Base-by-base conservation (phyloP, 1,140 invertebrate species). In the Hylaeus volcanicus region DNA sequence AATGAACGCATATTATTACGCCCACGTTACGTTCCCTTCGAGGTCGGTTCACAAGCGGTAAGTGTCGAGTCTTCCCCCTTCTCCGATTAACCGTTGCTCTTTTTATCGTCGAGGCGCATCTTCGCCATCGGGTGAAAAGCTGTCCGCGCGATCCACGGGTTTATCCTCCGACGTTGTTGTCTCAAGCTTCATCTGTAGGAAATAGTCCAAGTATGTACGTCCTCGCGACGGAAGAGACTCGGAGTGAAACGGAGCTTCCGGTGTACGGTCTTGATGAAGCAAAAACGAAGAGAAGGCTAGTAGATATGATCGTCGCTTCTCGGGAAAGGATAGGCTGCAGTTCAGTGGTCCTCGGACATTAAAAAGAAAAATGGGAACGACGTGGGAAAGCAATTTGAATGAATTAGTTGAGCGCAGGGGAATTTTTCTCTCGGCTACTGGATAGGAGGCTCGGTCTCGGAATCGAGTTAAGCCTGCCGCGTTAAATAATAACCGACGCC, bases 1-100 rank as follows among this genome's bases (percentile, higher is more conserved):
- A 60, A 68, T 53, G 39, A 53, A 45, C 51, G 61, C 73, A 12
- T 51, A 70, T 84, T 68, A 81, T 84, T 84, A 75, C 64, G 69
- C 72, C 82, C n/a, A 80, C 72, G 64, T 12, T n/a, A 1, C 26
- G 5, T 41, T 12, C 37, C 1, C 41, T 26, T 14, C 39, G 70
- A 60, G 39, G 39, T 41, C 15, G 39, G 55, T 37, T 39, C 45
- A 9, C 48, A 60, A 12, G 56, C 70, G 41, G 56, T 2, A 26
- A 58, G 14, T 26, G 39, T 58, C 56, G 64, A 66, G 8, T 4
- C 70, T 37, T 37, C 53, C 61, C 3, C 64, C 51, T 2, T 15
- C 63, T 56, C n/a, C 37, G 3, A 15, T n/a, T 51, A 51, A 69
- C 58, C 55, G 11, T 66, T 26, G 6, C 15, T 66, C 15, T 15